Evolutionary conservation across 2,113 vertebrate species (phyloP).

Genomic region (Morone chrysops): DNA sequence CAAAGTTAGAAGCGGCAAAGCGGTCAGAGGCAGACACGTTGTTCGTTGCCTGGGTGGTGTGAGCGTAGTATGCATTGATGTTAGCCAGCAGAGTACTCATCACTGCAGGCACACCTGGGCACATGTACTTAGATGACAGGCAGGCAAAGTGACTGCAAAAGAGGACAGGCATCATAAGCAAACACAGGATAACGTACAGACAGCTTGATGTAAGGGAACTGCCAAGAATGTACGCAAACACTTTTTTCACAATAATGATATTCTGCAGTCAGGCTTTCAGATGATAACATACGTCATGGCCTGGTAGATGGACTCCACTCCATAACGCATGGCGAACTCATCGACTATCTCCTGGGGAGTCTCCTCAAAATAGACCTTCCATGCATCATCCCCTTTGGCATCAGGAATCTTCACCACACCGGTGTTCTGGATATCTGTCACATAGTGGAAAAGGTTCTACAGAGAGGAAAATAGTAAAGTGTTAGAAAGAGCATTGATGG

Average conservation of each 20-base stretch:
- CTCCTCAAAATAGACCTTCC: constrained; percentile 99
- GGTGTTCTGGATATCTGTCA: constrained; percentile 97
- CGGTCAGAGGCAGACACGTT: constrained; percentile 98
- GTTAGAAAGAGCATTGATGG: not conserved
- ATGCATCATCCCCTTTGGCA: constrained; percentile 96
- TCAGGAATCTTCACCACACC: constrained; percentile 98
- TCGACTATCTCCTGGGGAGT: constrained; percentile 98
- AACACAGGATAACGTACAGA: not conserved
- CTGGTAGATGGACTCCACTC: constrained; percentile 99
- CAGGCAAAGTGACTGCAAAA: constrained; percentile 96
- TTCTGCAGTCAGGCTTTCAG: not conserved
- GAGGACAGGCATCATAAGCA: constrained; percentile 6
- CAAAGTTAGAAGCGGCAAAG: constrained; percentile 98
- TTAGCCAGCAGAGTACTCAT: constrained; percentile 99
- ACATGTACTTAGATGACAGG: constrained; percentile 99
- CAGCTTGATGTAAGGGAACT: not conserved
- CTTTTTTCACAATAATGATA: not conserved
- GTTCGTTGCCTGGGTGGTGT: constrained; percentile 96
- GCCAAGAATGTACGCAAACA: not conserved
- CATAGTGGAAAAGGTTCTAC: constrained; percentile 97
- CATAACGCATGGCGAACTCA: constrained; percentile 99
- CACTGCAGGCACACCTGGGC: constrained; percentile 95
- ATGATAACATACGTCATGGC: constrained; percentile 94
- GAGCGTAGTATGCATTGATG: constrained; percentile 99
- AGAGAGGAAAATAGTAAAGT: not conserved